phyloP scores from a whole-genome alignment of 2,797 vertebrate species.

The Xenentodon cancila region DNA sequence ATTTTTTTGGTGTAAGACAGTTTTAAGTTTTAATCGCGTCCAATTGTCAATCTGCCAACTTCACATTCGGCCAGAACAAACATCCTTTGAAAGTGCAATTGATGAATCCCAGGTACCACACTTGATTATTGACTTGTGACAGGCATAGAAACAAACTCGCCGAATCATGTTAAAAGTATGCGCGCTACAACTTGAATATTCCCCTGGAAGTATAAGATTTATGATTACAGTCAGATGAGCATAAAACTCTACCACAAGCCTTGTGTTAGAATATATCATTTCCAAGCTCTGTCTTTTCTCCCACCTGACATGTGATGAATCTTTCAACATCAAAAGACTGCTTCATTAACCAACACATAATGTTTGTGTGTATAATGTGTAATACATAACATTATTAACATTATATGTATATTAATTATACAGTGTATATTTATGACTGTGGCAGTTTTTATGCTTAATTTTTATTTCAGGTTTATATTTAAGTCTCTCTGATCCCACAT shows the following conservation, averaged over 20 bases:
- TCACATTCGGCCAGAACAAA: not conserved
- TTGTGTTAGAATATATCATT: constrained; percentile 4
- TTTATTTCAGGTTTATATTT: constrained; percentile 50
- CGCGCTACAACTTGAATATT: not conserved
- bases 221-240: constrained; percentile 23
- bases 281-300: constrained; percentile 41
- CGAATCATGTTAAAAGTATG: constrained; percentile 23
- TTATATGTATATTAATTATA: not conserved
- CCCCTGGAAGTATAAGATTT: constrained; percentile 17
- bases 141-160: not conserved
- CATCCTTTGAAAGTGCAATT: constrained; percentile 6
- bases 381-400: too few relatives aligned
- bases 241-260: not conserved
- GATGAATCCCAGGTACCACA: constrained; percentile 30
- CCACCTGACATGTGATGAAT: not conserved
- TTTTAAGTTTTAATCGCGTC: too few relatives aligned
- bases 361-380: too few relatives aligned
- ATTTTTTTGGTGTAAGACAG: too few relatives aligned
- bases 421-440: constrained; percentile 13
- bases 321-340: too few relatives aligned
- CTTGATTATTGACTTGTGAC: constrained; percentile 13
- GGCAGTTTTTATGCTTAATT: constrained; percentile 9
- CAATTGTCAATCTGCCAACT: too few relatives aligned
- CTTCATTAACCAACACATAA: too few relatives aligned
- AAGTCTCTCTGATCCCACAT: constrained; percentile 32